Percentiles rank a stretch among this genome's conserved stretches.
These are phyloP conservation scores for Homarus gammarus DNA, from an alignment of 2,888 invertebrate species.

Conservation along the genomic window DNA sequence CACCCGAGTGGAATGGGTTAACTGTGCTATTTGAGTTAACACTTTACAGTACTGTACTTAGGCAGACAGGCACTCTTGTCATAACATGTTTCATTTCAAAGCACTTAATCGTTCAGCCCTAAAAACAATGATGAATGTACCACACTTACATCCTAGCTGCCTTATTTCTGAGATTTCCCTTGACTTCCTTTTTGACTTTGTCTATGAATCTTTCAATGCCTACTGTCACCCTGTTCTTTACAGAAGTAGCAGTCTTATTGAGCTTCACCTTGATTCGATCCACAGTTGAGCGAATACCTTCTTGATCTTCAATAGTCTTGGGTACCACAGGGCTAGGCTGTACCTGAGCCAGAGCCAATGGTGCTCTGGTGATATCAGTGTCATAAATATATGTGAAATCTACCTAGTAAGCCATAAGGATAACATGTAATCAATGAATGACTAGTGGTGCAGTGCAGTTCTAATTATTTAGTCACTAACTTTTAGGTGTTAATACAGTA, in stretches of 20 bases:
- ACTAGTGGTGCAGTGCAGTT: neutral
- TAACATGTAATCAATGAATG: neutral
- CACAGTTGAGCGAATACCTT: constrained; percentile 27
- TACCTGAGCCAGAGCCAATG: constrained; percentile 58
- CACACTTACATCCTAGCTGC: constrained; percentile 55
- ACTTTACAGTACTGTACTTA: no score
- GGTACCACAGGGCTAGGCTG: constrained; percentile 48
- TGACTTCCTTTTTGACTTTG: constrained; percentile 52
- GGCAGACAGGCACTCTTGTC: no score
- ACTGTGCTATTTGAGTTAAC: no score
- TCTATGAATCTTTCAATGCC: constrained; percentile 6
- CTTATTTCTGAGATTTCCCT: constrained; percentile 61
- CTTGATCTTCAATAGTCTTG: constrained; percentile 13
- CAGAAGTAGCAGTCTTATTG: neutral
- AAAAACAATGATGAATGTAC: neutral
- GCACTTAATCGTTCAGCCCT: neutral
- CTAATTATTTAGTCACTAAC: neutral
- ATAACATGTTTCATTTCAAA: neutral
- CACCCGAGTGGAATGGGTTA: neutral
- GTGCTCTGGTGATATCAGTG: constrained; percentile 43
- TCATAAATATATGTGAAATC: constrained; percentile 3
- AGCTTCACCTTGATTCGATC: constrained; percentile 50
- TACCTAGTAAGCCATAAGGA: neutral
- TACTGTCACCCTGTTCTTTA: constrained; percentile 56
- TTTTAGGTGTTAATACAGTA: neutral